Evolutionary conservation across 2,888 invertebrate species (phyloP).

Genomic region (Sipunculus nudus): DNA sequence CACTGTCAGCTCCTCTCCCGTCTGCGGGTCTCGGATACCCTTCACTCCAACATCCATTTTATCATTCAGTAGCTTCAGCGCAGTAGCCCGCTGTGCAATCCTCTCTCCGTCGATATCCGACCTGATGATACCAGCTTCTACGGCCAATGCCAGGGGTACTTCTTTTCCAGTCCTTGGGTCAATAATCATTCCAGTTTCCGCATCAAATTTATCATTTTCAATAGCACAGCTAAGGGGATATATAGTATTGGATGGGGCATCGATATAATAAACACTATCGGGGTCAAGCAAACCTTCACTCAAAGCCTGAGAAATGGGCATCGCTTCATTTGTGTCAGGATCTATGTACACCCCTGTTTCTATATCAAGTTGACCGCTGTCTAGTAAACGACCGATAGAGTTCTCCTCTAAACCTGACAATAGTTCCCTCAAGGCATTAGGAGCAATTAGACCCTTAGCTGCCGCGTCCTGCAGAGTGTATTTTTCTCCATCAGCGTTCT

Average conservation of each 20-base stretch:
- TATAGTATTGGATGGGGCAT: conserved; percentile 47
- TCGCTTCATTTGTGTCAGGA: conserved; percentile 61
- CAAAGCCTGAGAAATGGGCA: conserved; percentile 64
- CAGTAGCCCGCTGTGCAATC: conserved; percentile 48
- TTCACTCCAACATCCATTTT: conserved; percentile 40
- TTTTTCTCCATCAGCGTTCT: conserved; percentile 27
- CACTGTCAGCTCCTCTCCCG: conserved; percentile 75
- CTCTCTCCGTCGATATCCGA: conserved; percentile 35
- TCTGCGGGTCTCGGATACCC: conserved; percentile 77
- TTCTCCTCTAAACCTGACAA: conserved; percentile 51
- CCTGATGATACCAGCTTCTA: conserved; percentile 74
- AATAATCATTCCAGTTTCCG: conserved; percentile 50
- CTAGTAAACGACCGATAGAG: conserved; percentile 50
- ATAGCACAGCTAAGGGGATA: conserved; percentile 51
- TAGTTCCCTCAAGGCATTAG: conserved; percentile 48
- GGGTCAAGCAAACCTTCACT: conserved; percentile 51
- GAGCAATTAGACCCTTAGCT: conserved; percentile 50
- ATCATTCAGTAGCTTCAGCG: conserved; percentile 48
- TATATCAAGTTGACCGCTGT: conserved; percentile 67
- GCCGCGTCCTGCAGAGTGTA: conserved; percentile 44
- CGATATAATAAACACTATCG: conserved; percentile 51
- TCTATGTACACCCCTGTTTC: conserved; percentile 67
- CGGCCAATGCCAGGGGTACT: conserved; percentile 90
- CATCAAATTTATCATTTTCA: conserved; percentile 52
- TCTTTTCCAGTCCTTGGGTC: conserved; percentile 81